phyloP scores from a whole-genome alignment of 64 coral and sea anemone genomes.

The Actinia equina region DNA sequence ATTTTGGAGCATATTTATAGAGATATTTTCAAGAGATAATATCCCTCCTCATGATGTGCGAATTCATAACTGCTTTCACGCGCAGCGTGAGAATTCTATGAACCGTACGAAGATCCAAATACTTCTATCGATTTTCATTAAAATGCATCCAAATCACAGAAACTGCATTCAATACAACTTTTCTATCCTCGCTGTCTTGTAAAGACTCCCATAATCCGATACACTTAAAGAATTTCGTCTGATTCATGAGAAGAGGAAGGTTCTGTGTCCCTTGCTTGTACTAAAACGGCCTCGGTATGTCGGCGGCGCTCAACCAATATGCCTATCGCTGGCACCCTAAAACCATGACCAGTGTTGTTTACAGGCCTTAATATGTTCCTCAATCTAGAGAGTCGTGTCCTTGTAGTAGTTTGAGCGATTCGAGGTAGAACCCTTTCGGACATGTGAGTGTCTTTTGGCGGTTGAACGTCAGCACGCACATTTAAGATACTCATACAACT shows the following conservation, averaged over 20 bases:
- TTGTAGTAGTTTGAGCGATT: constrained; percentile 9
- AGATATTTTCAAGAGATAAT: neutral
- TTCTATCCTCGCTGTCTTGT: neutral
- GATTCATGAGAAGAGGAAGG: neutral
- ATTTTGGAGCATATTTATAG: neutral
- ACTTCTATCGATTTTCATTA: neutral
- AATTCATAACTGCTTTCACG: constrained; percentile 11
- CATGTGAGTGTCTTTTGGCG: constrained; percentile 49
- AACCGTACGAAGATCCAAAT: constrained; percentile 17
- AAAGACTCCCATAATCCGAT: constrained; percentile 15
- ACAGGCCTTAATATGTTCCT: neutral
- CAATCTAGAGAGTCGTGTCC: neutral
- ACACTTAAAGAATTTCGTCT: neutral
- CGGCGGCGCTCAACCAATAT: constrained; percentile 20
- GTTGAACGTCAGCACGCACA: constrained; percentile 53
- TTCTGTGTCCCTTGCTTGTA: neutral
- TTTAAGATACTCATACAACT: constrained; percentile 36
- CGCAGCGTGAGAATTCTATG: constrained; percentile 6
- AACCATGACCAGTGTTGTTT: neutral
- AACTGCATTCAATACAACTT: neutral
- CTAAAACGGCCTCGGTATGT: constrained; percentile 11
- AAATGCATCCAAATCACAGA: neutral
- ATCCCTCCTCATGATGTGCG: neutral
- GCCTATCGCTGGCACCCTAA: constrained; percentile 7
- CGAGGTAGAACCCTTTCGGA: constrained; percentile 17